Percentiles rank a stretch among this genome's conserved stretches.
Conservation (phyloP, 2,888 invertebrate genomes). For the Eupithecia abbreviata region DNA sequence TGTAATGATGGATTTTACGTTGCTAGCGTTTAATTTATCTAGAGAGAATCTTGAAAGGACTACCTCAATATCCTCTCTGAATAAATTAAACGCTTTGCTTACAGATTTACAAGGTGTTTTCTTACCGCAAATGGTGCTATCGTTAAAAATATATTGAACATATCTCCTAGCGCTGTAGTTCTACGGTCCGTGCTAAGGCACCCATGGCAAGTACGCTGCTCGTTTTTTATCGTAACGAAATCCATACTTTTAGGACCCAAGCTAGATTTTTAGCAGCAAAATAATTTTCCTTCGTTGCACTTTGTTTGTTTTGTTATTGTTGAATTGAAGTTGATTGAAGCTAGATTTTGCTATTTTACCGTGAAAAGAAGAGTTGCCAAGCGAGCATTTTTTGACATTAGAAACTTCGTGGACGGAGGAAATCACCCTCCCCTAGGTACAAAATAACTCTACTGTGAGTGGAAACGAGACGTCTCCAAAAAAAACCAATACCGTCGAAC, state of each 20-base stretch:
- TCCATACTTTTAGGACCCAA: slow-evolving; percentile 7
- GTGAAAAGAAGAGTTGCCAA: not conserved
- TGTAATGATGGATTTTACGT: no score
- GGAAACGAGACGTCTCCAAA: no score
- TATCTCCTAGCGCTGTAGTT: slow-evolving; percentile 25
- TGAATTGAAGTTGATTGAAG: not conserved
- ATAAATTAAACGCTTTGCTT: not conserved
- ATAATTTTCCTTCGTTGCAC: not conserved
- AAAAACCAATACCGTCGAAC: no score
- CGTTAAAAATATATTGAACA: slow-evolving; percentile 5
- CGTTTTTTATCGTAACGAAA: slow-evolving; percentile 35
- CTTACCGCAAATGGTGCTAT: not conserved
- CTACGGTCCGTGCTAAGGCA: slow-evolving; percentile 39
- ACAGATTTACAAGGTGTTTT: not conserved
- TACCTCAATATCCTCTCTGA: not conserved
- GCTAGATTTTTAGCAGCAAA: not conserved
- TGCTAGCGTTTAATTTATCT: no score
- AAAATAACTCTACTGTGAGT: no score
- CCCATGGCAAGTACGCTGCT: slow-evolving; percentile 36
- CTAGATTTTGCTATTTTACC: not conserved
- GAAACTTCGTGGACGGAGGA: no score
- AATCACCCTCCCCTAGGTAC: no score
- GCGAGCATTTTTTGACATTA: no score
- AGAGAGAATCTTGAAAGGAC: no score
- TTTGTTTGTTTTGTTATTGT: not conserved